Evolutionary conservation across 2,888 invertebrate species (phyloP).

Genomic region (Rhingia campestris): DNA sequence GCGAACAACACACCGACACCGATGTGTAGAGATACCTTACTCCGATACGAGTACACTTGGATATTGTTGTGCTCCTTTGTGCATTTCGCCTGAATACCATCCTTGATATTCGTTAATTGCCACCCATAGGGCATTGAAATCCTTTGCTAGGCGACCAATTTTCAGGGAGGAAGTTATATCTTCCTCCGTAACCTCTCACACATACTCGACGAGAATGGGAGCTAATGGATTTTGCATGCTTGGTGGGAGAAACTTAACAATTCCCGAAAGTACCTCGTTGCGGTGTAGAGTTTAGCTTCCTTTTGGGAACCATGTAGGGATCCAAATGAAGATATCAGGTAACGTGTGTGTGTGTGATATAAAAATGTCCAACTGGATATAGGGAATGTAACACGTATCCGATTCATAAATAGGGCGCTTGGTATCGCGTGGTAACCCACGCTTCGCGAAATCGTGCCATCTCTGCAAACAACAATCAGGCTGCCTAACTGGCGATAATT

Average conservation of each 20-base stretch:
- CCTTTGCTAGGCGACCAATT: constrained; percentile 35
- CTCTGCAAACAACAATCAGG: constrained; percentile 21
- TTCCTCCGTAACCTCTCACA: constrained; percentile 27
- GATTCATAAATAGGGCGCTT: constrained; percentile 55
- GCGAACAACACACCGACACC: not conserved
- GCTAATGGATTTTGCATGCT: constrained; percentile 68
- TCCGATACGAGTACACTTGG: not conserved
- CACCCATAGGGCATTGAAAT: constrained; percentile 67
- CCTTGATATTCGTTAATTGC: constrained; percentile 69
- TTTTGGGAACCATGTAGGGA: constrained; percentile 2
- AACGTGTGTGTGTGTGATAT: not conserved
- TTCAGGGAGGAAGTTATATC: constrained; percentile 20
- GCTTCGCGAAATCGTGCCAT: constrained; percentile 43
- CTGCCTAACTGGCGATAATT: constrained; percentile 52
- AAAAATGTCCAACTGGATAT: not conserved
- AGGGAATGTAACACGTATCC: not conserved
- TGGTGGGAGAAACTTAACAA: constrained; percentile 33
- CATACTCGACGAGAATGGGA: constrained; percentile 40
- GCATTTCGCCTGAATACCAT: constrained; percentile 52
- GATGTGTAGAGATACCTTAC: constrained; percentile 5
- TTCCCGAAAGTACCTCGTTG: constrained; percentile 1
- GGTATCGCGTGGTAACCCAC: constrained; percentile 56
- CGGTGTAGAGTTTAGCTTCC: constrained; percentile 9
- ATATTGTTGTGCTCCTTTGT: constrained; percentile 27
- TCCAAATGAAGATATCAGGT: constrained; percentile 36